These are phyloP conservation scores for Nemotelus pantherinus DNA, from an alignment of 2,888 invertebrate genomes.

Conservation along the genomic window DNA sequence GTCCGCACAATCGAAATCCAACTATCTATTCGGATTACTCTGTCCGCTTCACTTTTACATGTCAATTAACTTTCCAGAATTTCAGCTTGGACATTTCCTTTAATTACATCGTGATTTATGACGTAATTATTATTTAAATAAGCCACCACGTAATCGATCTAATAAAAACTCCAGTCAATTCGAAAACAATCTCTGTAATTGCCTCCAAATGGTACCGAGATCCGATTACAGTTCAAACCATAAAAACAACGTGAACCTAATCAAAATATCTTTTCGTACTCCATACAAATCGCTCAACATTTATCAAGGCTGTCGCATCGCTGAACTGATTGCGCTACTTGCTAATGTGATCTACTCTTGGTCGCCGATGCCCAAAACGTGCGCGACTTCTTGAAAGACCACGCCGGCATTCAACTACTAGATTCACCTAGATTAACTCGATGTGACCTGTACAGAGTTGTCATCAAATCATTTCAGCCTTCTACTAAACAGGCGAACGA, in stretches of 20 bases:
- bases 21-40: too few species aligned
- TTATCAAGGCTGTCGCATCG: conserved; percentile 9
- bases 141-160: conserved; percentile 1
- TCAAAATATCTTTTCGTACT: background rate
- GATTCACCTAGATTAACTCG: background rate
- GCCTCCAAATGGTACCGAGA: background rate
- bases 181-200: background rate
- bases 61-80: too few species aligned
- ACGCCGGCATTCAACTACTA: background rate
- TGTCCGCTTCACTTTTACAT: too few species aligned
- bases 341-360: too few species aligned
- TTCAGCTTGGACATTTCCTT: background rate
- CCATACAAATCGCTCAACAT: conserved; percentile 6
- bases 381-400: background rate
- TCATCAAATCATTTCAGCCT: conserved; percentile 5
- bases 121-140: background rate
- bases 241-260: background rate
- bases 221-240: too few species aligned
- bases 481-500: background rate
- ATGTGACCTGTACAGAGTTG: background rate
- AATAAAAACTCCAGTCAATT: conserved; percentile 8
- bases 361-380: background rate
- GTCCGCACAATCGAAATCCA: too few species aligned
- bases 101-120: conserved; percentile 22
- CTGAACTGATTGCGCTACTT: background rate